These are phyloP conservation scores for Arvicanthis niloticus DNA, from an alignment of 2,113 vertebrate genomes.

Conservation along the genomic window DNA sequence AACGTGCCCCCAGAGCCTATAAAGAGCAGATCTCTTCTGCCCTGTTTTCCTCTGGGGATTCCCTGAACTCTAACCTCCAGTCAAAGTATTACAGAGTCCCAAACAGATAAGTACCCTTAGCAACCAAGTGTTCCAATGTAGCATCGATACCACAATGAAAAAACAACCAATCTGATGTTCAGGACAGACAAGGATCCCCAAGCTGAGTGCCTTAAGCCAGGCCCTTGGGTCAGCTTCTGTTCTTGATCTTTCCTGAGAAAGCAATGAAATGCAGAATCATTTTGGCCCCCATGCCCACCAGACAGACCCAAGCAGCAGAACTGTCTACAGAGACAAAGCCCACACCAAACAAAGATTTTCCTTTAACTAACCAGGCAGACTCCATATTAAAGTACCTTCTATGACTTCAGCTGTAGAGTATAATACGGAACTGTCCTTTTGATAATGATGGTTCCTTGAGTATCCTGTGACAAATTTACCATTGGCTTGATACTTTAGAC, in stretches of 20 bases:
- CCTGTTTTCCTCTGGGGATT: neutral
- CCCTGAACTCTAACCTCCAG: neutral
- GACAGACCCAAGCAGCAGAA: neutral
- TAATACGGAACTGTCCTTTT: neutral
- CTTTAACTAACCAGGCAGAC: conserved; percentile 22
- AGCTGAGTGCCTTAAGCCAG: neutral
- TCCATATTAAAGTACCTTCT: neutral
- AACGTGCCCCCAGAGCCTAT: neutral
- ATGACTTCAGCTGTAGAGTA: neutral
- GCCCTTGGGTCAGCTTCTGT: conserved; percentile 24
- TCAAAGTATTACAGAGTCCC: neutral
- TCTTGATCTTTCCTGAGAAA: neutral
- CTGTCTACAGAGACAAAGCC: neutral
- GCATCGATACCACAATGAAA: neutral
- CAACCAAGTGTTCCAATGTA: neutral
- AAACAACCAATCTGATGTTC: conserved; percentile 44
- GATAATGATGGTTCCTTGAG: conserved; percentile 28
- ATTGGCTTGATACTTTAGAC: neutral
- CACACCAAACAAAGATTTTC: neutral
- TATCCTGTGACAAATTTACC: neutral
- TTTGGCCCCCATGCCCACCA: neutral
- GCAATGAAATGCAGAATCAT: neutral
- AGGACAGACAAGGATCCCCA: conserved; percentile 14
- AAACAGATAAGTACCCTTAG: neutral
- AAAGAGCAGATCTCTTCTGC: neutral